Evolutionary conservation across 2,888 invertebrate genomes (phyloP).

Genomic region (Lasioglossum figueresi): DNA sequence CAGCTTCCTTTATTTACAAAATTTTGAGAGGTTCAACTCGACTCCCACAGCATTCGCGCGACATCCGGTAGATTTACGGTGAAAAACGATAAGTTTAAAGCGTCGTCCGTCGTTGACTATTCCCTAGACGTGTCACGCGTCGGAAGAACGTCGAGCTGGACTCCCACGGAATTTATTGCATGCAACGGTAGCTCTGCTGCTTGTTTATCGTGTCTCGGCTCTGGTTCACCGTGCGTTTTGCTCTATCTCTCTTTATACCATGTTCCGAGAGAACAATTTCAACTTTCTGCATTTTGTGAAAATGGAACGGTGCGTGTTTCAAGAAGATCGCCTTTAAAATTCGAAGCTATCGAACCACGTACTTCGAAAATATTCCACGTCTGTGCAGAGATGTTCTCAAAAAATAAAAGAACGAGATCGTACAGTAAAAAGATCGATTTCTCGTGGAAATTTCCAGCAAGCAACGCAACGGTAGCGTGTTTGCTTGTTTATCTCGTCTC

Average conservation of each 20-base stretch:
- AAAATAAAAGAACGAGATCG: background rate
- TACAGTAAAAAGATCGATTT: background rate
- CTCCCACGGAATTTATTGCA: constrained; percentile 57
- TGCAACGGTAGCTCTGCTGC: constrained; percentile 41
- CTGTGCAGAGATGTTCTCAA: background rate
- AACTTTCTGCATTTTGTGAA: background rate
- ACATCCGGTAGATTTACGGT: constrained; percentile 26
- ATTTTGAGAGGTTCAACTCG: background rate
- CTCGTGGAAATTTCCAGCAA: background rate
- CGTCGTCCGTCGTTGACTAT: constrained; percentile 18
- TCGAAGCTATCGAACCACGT: background rate
- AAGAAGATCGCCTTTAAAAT: too few relatives aligned
- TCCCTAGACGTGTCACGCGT: constrained; percentile 52
- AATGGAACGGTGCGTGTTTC: background rate
- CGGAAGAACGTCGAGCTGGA: constrained; percentile 51
- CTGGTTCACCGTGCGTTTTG: constrained; percentile 30
- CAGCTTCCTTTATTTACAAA: background rate
- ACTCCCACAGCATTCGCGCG: background rate
- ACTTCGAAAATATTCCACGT: background rate
- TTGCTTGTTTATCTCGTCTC: background rate
- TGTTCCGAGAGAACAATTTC: background rate
- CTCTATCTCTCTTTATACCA: background rate
- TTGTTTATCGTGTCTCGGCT: constrained; percentile 53
- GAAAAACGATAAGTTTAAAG: constrained; percentile 35
- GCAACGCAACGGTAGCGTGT: background rate